phyloP scores from a whole-genome alignment of 2,888 invertebrate species.

The Dastarcus helophoroides region DNA sequence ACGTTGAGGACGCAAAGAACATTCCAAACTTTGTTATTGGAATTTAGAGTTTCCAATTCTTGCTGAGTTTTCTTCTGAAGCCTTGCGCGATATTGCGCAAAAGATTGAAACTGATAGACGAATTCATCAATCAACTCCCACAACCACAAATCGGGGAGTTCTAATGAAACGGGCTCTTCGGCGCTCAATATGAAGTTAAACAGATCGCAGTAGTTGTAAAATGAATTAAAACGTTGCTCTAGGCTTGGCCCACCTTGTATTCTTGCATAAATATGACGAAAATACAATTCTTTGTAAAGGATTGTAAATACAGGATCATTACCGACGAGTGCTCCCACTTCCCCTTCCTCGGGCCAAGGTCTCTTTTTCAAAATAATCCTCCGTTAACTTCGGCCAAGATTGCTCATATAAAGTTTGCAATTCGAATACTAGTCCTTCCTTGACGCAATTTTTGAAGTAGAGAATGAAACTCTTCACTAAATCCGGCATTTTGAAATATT shows the following conservation, averaged over 20 bases:
- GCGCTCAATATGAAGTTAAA: constrained; percentile 93
- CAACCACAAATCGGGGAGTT: constrained; percentile 95
- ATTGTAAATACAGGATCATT: constrained; percentile 76
- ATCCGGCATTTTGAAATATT: constrained; percentile 60
- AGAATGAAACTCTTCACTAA: constrained; percentile 79
- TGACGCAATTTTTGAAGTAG: constrained; percentile 80
- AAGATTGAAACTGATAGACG: constrained; percentile 94
- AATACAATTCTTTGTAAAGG: constrained; percentile 94
- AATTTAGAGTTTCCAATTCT: constrained; percentile 65
- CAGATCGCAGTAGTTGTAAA: constrained; percentile 95
- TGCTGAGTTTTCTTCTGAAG: constrained; percentile 65
- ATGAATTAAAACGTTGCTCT: constrained; percentile 88
- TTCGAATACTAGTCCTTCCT: constrained; percentile 81
- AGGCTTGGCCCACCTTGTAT: constrained; percentile 81
- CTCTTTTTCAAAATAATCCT: constrained; percentile 89
- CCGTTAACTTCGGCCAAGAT: constrained; percentile 90
- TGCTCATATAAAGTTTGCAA: constrained; percentile 93
- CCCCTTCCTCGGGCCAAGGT: constrained; percentile 89
- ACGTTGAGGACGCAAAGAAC: constrained; percentile 96
- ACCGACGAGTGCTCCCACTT: constrained; percentile 65
- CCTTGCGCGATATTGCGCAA: constrained; percentile 68
- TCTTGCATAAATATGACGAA: constrained; percentile 92
- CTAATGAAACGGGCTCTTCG: constrained; percentile 75
- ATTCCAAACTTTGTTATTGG: constrained; percentile 91
- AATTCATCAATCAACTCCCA: constrained; percentile 99